Evolutionary conservation across 2,797 vertebrate species (phyloP).

Genomic region (Spinus pinus): DNA sequence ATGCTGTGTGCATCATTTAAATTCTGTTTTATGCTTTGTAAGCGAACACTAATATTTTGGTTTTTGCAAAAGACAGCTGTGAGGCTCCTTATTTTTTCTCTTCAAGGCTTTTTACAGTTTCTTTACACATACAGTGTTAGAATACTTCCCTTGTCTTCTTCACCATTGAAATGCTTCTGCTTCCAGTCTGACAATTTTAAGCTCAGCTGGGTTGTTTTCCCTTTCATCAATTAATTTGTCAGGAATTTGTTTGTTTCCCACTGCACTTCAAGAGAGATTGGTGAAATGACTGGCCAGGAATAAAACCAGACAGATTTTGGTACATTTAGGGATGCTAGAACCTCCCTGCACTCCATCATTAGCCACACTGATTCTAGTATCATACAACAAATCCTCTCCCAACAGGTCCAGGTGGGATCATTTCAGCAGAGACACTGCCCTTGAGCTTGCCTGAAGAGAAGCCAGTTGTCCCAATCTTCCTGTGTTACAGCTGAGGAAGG

Average conservation of each 20-base stretch:
- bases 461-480: not conserved
- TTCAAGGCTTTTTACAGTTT: not conserved
- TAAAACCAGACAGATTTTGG: not conserved
- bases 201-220: not conserved
- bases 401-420: not conserved
- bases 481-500: not conserved
- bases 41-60: slow-evolving; percentile 36
- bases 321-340: not conserved
- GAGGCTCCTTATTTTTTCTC: slow-evolving; percentile 17
- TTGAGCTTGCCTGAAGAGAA: not conserved
- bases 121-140: not conserved
- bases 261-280: not conserved
- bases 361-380: not conserved
- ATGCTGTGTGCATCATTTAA: slow-evolving; percentile 47
- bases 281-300: not conserved
- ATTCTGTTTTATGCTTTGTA: slow-evolving; percentile 57
- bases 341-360: not conserved
- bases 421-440: not conserved
- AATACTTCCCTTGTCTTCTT: not conserved
- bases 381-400: not conserved
- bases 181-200: not conserved
- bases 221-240: not conserved
- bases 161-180: not conserved
- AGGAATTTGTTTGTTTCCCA: not conserved
- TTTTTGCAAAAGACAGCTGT: not conserved